Evolutionary conservation across 2,888 invertebrate species (phyloP).

Genomic region (Eupeodes latifasciatus): DNA sequence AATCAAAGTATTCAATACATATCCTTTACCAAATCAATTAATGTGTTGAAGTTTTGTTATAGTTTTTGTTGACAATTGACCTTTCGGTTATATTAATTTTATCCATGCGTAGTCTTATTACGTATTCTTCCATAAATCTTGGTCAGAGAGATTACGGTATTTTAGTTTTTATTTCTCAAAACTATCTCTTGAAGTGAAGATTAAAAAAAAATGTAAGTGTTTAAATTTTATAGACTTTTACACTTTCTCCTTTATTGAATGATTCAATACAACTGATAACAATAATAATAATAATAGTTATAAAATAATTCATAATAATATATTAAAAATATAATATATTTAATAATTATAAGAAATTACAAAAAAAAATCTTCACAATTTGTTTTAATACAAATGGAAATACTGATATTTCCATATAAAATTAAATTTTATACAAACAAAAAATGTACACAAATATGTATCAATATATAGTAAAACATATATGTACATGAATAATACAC

Average conservation of each 20-base stretch:
- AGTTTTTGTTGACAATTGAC: too few species aligned
- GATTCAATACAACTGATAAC: slow-evolving; percentile 70
- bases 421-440: slow-evolving; percentile 39
- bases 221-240: slow-evolving; percentile 54
- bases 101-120: too few species aligned
- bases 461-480: slow-evolving; percentile 21
- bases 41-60: too few species aligned
- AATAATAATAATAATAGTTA: slow-evolving; percentile 31
- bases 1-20: too few species aligned
- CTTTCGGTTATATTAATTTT: too few species aligned
- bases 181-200: background rate
- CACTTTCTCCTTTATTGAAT: slow-evolving; percentile 71
- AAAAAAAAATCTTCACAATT: slow-evolving; percentile 42
- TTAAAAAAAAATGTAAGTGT: background rate
- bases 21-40: too few species aligned
- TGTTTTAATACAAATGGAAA: slow-evolving; percentile 63
- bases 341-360: slow-evolving; percentile 48
- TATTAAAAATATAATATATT: slow-evolving; percentile 52
- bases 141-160: too few species aligned
- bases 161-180: too few species aligned
- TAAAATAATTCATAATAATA: slow-evolving; percentile 62
- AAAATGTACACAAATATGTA: slow-evolving; percentile 40
- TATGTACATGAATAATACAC: slow-evolving; percentile 47
- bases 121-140: too few species aligned
- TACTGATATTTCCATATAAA: slow-evolving; percentile 55